Base-by-base conservation (phyloP, 1,140 invertebrate species). In the Habropoda laboriosa region DNA sequence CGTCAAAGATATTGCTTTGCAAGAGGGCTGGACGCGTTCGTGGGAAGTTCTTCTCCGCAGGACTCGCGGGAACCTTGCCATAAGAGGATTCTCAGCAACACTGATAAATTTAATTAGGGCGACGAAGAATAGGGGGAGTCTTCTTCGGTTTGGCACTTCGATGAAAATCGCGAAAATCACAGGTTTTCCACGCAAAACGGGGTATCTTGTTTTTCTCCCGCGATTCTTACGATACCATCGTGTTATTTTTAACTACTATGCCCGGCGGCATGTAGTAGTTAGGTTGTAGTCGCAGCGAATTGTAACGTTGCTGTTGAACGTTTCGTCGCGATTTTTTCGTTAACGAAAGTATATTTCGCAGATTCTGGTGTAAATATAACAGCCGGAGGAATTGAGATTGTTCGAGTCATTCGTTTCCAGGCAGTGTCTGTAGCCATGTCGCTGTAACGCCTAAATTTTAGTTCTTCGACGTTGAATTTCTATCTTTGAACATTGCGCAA, bases 161-260 rank as follows among this genome's bases (percentile, higher is more conserved):
- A 42, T 7, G 32, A 27, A 30, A 60, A 68, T 10, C 8, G 16
- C 8, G 63, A 16, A 45, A 18, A 38, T 18, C 40, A 55, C 32
- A 42, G n/a, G 10, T 27, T 70, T 74, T 51, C 4, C 35, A 12
- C 24, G 63, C 61, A n/a, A 49, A 78, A 79, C 32, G 13, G 12
- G 53, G 13, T 40, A 66, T 32, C 58, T 57, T 12, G 21, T 35
- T 21, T 38, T 8, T 13, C 16, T 35, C 18, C 63, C 40, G 40
- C 30, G 45, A 35, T 81, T 83, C 64, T 58, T n/a, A 49, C 21
- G 64, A 68, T 77, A 83, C 64, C 71, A 76, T 77, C 49, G 40
- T 47, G 68, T 77, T 85, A 85, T 85, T 85, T 85, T 85, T 81
- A 85, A 85, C 78, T 77, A 66, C 84, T 84, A 85, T 77, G 67